phyloP scores from a whole-genome alignment of 1,140 invertebrate genomes.

The Harpegnathos saltator region DNA sequence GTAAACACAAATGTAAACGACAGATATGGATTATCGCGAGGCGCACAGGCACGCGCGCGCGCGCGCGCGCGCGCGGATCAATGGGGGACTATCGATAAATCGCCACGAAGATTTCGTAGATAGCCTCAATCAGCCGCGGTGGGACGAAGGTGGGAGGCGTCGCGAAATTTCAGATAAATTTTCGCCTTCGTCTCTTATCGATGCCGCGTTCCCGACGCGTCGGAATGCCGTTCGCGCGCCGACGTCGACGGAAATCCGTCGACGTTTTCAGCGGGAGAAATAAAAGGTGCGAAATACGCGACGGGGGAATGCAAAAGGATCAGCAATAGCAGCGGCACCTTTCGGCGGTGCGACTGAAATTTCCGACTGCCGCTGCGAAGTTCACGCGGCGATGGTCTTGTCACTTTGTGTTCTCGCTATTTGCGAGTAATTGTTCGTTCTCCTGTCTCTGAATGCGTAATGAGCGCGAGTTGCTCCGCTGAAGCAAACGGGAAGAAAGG shows the following conservation, averaged over 20 bases:
- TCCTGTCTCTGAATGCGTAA: background rate
- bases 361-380: background rate
- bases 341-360: background rate
- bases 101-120: background rate
- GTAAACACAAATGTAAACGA: slow-evolving; percentile 9
- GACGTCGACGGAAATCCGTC: background rate
- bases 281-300: slow-evolving; percentile 11
- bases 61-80: background rate
- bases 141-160: background rate
- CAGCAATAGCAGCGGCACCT: background rate
- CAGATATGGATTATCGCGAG: slow-evolving; percentile 20
- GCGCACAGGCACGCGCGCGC: too few species aligned
- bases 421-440: background rate
- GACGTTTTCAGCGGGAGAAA: slow-evolving; percentile 5
- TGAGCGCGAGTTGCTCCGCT: background rate
- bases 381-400: background rate
- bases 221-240: background rate
- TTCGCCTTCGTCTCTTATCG: slow-evolving; percentile 25
- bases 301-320: background rate
- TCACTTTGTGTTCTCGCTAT: background rate
- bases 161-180: slow-evolving; percentile 39
- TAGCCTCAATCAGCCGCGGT: slow-evolving; percentile 15
- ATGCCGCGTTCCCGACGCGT: background rate
- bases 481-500: background rate
- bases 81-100: background rate